Evolutionary conservation across 2,113 vertebrate genomes (phyloP).

Genomic region (Hepsetus odoe): DNA sequence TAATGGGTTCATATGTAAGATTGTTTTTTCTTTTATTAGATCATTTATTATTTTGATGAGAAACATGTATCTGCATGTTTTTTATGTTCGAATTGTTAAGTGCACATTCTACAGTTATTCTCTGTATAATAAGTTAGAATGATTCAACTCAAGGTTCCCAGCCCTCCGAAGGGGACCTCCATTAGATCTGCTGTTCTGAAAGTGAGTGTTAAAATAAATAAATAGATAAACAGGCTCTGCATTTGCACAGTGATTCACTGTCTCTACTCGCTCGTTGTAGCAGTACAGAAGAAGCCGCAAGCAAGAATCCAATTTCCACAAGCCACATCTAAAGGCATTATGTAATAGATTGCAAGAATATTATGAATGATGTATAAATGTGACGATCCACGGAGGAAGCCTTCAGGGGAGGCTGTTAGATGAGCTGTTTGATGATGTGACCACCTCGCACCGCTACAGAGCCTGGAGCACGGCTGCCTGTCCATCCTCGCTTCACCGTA

Average conservation of each 20-base stretch:
- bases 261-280: conserved; percentile 9
- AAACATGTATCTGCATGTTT: too few relatives aligned
- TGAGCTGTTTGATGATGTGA: conserved; percentile 19
- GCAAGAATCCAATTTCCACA: conserved; percentile 11
- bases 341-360: conserved; percentile 10
- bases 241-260: not conserved
- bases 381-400: conserved; percentile 20
- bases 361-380: conserved; percentile 41
- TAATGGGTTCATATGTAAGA: too few relatives aligned
- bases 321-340: conserved; percentile 8
- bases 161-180: too few relatives aligned
- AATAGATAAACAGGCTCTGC: too few relatives aligned
- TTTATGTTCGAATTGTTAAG: too few relatives aligned
- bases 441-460: not conserved
- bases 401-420: conserved; percentile 16
- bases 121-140: too few relatives aligned
- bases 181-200: too few relatives aligned
- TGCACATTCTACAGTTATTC: too few relatives aligned
- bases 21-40: too few relatives aligned
- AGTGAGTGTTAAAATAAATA: too few relatives aligned
- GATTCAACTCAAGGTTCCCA: too few relatives aligned
- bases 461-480: not conserved
- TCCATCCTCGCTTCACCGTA: not conserved
- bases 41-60: too few relatives aligned
- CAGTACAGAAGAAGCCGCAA: not conserved